Base-by-base conservation (phyloP, 2,113 vertebrate genomes). In the Indri indri region DNA sequence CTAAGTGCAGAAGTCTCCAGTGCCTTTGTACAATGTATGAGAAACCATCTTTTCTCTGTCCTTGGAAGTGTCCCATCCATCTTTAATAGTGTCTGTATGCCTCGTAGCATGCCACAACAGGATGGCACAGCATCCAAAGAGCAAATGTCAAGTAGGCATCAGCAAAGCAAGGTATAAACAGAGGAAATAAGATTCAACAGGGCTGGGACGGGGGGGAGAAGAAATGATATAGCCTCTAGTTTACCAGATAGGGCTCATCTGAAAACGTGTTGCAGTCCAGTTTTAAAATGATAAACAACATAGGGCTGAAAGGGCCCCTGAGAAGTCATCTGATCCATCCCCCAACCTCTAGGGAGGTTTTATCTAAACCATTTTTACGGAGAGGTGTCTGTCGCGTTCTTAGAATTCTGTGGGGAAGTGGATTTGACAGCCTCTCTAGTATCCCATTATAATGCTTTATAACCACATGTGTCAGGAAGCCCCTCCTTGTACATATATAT, bases 251-350 rank as follows among this genome's bases (percentile, higher is more conserved):
- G 77, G 85, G 63, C 79, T 93, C 79, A 91, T 84, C 95, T 87
- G 89, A 93, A 96, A 96, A 94, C 84, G 82, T 52, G 42, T 16
- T 76, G 96, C 23, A 50, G 83, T 92, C 95, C 85, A 95, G 95
- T 97, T 95, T 97, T 97, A 96, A 98, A 97, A 98, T 98, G 96
- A 97, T 97, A 95, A 98, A 96, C 96, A 96, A 96, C 93, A 97
- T 17, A 97, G 91, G 71, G 86, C 83, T 92, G 94, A 97, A 94
- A 96, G 91, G 83, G 61, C 87, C 95, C 96, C 59, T 70, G 90
- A 95, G 97, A 97, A 93, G 95, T 90, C 92, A 92, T 95, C 94
- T 85, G 95, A 93, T 94, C 79, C 87, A 90, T 93, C 91, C 95
- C 77, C 77, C 70, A 84, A 6, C 85, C 97, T 96, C 96, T 27